Percentiles rank a stretch among this genome's conserved stretches.
These are phyloP conservation scores for Lithophane semibrunnea DNA, from an alignment of 2,888 invertebrate genomes.

Conservation along the genomic window DNA sequence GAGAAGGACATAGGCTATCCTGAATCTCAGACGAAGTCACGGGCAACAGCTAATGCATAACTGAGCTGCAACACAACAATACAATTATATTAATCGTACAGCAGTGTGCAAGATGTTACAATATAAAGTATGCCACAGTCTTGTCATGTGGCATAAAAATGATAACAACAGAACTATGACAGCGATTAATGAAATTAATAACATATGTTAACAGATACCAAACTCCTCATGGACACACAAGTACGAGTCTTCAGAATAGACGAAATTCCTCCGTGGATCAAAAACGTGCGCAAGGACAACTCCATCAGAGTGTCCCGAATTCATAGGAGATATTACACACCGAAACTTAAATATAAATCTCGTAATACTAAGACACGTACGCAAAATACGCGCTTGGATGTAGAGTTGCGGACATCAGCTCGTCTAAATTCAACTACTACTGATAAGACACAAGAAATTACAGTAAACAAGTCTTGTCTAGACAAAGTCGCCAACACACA, in stretches of 20 bases:
- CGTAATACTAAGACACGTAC: background rate
- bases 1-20: no score
- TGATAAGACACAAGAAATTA: background rate
- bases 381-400: background rate
- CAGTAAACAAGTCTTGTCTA: background rate
- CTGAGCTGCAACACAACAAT: no score
- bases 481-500: conserved; percentile 2
- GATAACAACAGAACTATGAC: background rate
- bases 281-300: conserved; percentile 32
- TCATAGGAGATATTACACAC: conserved; percentile 20
- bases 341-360: background rate
- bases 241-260: conserved; percentile 31
- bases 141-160: background rate
- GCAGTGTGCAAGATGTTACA: background rate
- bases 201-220: conserved; percentile 25
- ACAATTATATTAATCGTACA: background rate
- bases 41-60: no score
- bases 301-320: conserved; percentile 32
- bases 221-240: conserved; percentile 36
- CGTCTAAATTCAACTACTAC: background rate
- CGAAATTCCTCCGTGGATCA: conserved; percentile 18
- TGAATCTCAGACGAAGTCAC: no score
- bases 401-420: background rate
- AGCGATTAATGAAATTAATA: background rate
- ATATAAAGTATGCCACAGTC: background rate